These are phyloP conservation scores for Mystacornis crossleyi DNA, from an alignment of 2,113 vertebrate genomes.

Conservation along the genomic window DNA sequence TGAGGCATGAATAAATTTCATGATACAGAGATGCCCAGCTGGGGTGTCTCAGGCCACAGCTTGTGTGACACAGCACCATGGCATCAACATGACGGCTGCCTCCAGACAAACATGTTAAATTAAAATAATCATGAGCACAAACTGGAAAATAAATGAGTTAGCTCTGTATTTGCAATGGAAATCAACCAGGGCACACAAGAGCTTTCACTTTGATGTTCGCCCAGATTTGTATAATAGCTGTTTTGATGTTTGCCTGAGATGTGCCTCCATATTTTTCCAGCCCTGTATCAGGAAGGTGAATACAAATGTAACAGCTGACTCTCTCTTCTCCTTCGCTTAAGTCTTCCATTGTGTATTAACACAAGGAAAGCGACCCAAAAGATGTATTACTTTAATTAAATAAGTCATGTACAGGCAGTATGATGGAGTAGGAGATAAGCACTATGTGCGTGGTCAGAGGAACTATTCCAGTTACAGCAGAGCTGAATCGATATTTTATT, in stretches of 20 bases:
- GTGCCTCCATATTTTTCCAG: not conserved
- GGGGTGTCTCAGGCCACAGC: not conserved
- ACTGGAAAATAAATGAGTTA: conserved; percentile 41
- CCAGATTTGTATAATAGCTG: conserved; percentile 6
- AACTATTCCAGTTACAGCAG: not conserved
- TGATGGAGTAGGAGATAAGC: not conserved
- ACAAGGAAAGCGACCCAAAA: not conserved
- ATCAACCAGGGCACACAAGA: not conserved
- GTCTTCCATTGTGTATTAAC: not conserved
- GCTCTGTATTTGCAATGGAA: conserved; percentile 55
- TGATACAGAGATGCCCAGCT: conserved; percentile 1
- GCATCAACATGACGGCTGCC: conserved; percentile 10
- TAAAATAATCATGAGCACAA: conserved; percentile 41
- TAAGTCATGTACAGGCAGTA: not conserved
- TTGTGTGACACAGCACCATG: conserved; percentile 28
- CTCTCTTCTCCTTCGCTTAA: not conserved
- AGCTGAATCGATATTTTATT: not conserved
- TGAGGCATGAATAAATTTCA: conserved; percentile 17
- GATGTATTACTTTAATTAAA: not conserved
- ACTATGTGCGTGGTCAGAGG: not conserved
- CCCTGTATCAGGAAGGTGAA: not conserved
- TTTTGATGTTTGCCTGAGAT: conserved; percentile 20
- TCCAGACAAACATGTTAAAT: not conserved
- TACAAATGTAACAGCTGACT: not conserved
- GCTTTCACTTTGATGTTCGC: conserved; percentile 34